Evolutionary conservation across 2,113 vertebrate species (phyloP).

Genomic region (Eleginops maclovinus): DNA sequence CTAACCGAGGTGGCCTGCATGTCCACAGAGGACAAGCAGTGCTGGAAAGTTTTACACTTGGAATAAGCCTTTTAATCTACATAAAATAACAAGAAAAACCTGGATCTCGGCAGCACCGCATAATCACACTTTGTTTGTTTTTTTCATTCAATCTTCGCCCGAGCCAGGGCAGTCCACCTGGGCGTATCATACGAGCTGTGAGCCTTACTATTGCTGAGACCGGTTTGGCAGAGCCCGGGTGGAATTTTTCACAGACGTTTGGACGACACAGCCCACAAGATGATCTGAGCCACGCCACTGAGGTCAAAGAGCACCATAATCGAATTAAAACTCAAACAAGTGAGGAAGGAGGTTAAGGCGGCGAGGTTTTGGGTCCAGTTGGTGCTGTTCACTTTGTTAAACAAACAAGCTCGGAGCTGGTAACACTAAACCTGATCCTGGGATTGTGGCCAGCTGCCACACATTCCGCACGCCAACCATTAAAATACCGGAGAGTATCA

Average conservation of each 20-base stretch:
- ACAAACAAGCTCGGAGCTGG: constrained; percentile 82
- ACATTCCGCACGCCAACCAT: constrained; percentile 83
- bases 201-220: constrained; percentile 65
- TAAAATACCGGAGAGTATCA: constrained; percentile 86
- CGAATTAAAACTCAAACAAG: constrained; percentile 49
- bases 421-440: constrained; percentile 80
- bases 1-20: constrained; percentile 35
- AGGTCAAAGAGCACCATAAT: constrained; percentile 38
- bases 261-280: constrained; percentile 34
- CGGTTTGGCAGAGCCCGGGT: constrained; percentile 61
- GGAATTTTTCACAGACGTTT: constrained; percentile 59
- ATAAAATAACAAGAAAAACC: constrained; percentile 67
- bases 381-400: constrained; percentile 81
- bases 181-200: constrained; percentile 59
- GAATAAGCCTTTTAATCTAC: constrained; percentile 60
- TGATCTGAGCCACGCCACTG: constrained; percentile 17
- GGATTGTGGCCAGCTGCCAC: constrained; percentile 79
- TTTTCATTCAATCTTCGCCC: constrained; percentile 54
- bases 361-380: constrained; percentile 34
- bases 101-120: constrained; percentile 46
- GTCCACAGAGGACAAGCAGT: constrained; percentile 20
- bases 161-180: constrained; percentile 73
- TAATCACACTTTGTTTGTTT: constrained; percentile 72
- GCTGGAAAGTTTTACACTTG: constrained; percentile 68
- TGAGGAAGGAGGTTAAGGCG: constrained; percentile 34